Conservation (phyloP, 2,113 vertebrate species). For the Pelecanus crispus region DNA sequence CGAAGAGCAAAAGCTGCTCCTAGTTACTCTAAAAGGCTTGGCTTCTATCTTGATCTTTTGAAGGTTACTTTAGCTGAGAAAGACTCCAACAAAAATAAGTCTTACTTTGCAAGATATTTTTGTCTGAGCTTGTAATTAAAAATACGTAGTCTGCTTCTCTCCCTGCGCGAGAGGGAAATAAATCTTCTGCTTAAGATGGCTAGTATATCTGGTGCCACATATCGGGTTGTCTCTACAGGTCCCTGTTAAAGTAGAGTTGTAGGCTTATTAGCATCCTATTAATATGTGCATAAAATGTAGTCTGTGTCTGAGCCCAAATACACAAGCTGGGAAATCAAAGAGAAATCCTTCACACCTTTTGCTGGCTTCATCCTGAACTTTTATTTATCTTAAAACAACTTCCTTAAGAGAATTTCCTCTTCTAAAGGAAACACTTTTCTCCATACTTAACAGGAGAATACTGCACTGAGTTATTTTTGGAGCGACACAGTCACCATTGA, state of each 20-base stretch:
- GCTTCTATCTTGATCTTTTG: not conserved
- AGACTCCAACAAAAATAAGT: not conserved
- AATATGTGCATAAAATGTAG: slow-evolving; percentile 73
- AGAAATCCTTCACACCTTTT: slow-evolving; percentile 70
- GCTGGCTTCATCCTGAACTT: slow-evolving; percentile 72
- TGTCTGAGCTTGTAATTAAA: not conserved
- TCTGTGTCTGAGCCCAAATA: slow-evolving; percentile 78
- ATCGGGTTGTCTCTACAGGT: slow-evolving; percentile 17
- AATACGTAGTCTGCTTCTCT: not conserved
- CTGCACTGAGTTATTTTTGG: slow-evolving; percentile 30
- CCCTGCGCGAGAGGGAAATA: not conserved
- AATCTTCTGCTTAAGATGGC: not conserved
- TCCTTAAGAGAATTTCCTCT: slow-evolving; percentile 76
- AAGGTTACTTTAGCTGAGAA: not conserved
- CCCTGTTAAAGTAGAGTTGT: slow-evolving; percentile 50
- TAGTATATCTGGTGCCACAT: slow-evolving; percentile 44
- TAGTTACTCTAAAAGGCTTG: not conserved
- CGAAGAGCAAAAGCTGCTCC: not conserved
- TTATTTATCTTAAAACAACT: slow-evolving; percentile 76
- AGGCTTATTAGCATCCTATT: slow-evolving; percentile 73
- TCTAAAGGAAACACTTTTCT: slow-evolving; percentile 68
- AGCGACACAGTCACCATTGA: not conserved
- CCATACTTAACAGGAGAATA: slow-evolving; percentile 66
- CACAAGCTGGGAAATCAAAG: slow-evolving; percentile 83
- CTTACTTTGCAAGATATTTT: not conserved